phyloP scores from a whole-genome alignment of 2,797 vertebrate genomes.

The Nannoperca obscura region DNA sequence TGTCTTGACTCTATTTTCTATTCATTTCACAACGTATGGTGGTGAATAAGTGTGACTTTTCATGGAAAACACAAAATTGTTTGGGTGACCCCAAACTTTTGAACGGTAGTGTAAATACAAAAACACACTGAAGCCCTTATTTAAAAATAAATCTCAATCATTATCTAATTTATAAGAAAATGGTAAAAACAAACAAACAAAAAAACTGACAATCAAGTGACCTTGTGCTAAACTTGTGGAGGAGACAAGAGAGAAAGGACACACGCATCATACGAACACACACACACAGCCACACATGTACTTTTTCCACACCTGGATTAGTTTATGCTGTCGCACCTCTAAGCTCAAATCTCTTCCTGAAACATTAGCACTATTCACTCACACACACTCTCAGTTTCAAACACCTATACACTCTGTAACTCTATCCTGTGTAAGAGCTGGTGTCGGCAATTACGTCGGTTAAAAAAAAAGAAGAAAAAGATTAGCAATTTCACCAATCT shows the following conservation, averaged over 20 bases:
- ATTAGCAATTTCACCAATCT: slow-evolving; percentile 28
- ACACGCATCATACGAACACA: slow-evolving; percentile 11
- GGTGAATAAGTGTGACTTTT: no score
- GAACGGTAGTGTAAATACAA: slow-evolving; percentile 42
- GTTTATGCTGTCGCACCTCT: slow-evolving; percentile 64
- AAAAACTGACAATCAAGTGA: slow-evolving; percentile 38
- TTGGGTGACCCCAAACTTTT: no score
- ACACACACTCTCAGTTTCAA: slow-evolving; percentile 25
- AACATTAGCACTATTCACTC: slow-evolving; percentile 57
- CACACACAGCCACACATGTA: slow-evolving; percentile 25
- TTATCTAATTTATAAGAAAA: slow-evolving; percentile 56
- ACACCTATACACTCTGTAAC: slow-evolving; percentile 53
- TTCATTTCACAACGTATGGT: no score
- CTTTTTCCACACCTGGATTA: slow-evolving; percentile 72
- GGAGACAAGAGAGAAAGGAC: slow-evolving; percentile 16
- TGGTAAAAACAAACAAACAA: background rate
- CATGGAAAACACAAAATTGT: no score
- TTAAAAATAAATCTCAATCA: slow-evolving; percentile 17
- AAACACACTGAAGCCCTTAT: slow-evolving; percentile 53
- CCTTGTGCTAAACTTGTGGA: slow-evolving; percentile 44
- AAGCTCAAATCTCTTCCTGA: slow-evolving; percentile 53
- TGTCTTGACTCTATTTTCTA: no score
- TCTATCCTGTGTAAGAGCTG: slow-evolving; percentile 35
- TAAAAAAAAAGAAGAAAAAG: slow-evolving; percentile 17
- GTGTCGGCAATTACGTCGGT: slow-evolving; percentile 51